Evolutionary conservation across 2,888 invertebrate genomes (phyloP), one percentile per base, ranked within the genome.

Genomic region (Ophioninae sp.): DNA sequence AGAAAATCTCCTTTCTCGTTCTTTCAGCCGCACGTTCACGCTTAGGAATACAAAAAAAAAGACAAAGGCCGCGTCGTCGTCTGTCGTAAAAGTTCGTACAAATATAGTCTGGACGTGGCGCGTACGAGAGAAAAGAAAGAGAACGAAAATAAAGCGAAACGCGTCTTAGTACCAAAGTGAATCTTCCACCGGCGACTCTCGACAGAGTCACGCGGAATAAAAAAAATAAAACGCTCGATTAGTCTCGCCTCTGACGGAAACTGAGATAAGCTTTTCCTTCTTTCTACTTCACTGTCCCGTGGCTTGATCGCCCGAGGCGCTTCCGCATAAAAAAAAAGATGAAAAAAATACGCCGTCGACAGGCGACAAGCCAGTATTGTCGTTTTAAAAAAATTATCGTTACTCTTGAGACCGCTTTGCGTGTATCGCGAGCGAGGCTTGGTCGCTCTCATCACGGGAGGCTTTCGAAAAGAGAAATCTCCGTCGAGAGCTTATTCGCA

Each of bases 351-450:
- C 51, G 75, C 80, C 65, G 78, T 83, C 61, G 71, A 3, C 77
- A 67, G 69, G 81, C 59, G 72, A 44, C 76, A 79, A 65, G 79
- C 82, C 73, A 82, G 86, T 87, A 88, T 87, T 87, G 87, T 91
- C 90, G 85, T 91, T 90, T 79, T 51, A 71, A 79, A 89, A 91
- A 90, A 91, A 90, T 90, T 90, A 91, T 89, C 80, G 85, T 86
- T 85, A 86, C 78, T 81, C 80, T 85, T 9, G 67, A 39, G 7
- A 37, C 13, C 20, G 65, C 10, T 17, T 3, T n/a, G 6, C 20
- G 56, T 69, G 6, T 2, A 30, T 37, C 37, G 30, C 41, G 41
- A 23, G 41, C 23, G 51, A 51, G 51, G 13, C 17, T 17, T 0
- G 2, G 17, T 51, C 51, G 44, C 51, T 51, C 51, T 5, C 17